These are phyloP conservation scores for Scaptomyza flava DNA, from an alignment of 2,888 invertebrate species.

Conservation along the genomic window DNA sequence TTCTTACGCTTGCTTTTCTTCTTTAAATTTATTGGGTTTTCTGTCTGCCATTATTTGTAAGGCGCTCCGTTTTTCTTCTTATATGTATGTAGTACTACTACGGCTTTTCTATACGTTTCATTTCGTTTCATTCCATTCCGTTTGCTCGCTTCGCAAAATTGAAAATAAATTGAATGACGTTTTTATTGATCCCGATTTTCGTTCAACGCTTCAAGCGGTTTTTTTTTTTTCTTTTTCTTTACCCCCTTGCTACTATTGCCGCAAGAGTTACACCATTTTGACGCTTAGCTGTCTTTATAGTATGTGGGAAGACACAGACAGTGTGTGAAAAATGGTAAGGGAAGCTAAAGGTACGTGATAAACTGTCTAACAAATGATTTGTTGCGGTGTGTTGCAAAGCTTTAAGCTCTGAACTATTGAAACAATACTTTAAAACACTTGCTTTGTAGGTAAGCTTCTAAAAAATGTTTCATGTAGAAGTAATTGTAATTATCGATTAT, in stretches of 20 bases:
- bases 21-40: slow-evolving; percentile 80
- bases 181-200: slow-evolving; percentile 80
- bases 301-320: slow-evolving; percentile 18
- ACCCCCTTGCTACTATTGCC: slow-evolving; percentile 3
- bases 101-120: slow-evolving; percentile 20
- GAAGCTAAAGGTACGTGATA: neutral
- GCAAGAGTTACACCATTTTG: slow-evolving; percentile 56
- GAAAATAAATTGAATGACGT: slow-evolving; percentile 81
- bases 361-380: slow-evolving; percentile 29
- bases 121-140: slow-evolving; percentile 53
- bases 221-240: slow-evolving; percentile 30
- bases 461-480: too few species aligned
- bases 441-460: too few species aligned
- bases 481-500: too few species aligned
- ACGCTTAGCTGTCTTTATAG: slow-evolving; percentile 73
- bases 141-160: slow-evolving; percentile 63
- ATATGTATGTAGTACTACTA: neutral
- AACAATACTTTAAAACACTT: neutral
- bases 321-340: neutral
- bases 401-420: slow-evolving; percentile 16
- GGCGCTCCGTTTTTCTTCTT: slow-evolving; percentile 45
- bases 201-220: slow-evolving; percentile 44
- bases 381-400: slow-evolving; percentile 14
- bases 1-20: slow-evolving; percentile 60
- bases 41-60: slow-evolving; percentile 77